phyloP scores from a whole-genome alignment of 1,140 invertebrate genomes.

The Calycopis cecrops region DNA sequence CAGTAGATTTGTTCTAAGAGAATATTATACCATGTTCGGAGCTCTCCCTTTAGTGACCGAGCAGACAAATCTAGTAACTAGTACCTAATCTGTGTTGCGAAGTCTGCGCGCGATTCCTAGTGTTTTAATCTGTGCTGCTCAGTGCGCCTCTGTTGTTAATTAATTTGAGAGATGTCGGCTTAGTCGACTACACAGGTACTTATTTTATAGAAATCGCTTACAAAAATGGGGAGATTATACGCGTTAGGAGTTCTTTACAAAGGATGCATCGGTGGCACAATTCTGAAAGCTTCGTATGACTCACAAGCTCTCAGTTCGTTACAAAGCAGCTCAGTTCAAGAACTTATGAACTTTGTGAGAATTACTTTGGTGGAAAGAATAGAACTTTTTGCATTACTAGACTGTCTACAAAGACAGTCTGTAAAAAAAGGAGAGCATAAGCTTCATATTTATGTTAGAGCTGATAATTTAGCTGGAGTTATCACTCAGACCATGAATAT shows the following conservation, averaged over 20 bases:
- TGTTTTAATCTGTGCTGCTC: no score
- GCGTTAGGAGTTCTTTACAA: slow-evolving; percentile 92
- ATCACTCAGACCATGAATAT: slow-evolving; percentile 98
- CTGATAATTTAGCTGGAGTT: slow-evolving; percentile 93
- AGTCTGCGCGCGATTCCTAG: no score
- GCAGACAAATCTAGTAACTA: no score
- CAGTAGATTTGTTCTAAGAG: no score
- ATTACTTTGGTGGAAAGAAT: slow-evolving; percentile 97
- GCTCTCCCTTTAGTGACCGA: no score
- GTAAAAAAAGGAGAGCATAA: slow-evolving; percentile 96
- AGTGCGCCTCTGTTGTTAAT: no score
- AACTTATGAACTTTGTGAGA: slow-evolving; percentile 97
- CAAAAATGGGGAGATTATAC: slow-evolving; percentile 93
- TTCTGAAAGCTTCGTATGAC: slow-evolving; percentile 91
- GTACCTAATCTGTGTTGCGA: no score
- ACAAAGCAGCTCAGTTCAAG: slow-evolving; percentile 92
- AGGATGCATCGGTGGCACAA: slow-evolving; percentile 81
- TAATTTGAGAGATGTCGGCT: no score
- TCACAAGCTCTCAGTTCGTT: slow-evolving; percentile 96
- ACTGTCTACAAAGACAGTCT: slow-evolving; percentile 87
- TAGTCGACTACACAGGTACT: no score
- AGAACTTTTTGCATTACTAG: no score
- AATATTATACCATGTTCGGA: no score
- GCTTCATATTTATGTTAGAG: slow-evolving; percentile 96
- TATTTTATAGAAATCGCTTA: no score